These are phyloP conservation scores for Lycocorax pyrrhopterus DNA, from an alignment of 2,113 vertebrate species.

Conservation along the genomic window DNA sequence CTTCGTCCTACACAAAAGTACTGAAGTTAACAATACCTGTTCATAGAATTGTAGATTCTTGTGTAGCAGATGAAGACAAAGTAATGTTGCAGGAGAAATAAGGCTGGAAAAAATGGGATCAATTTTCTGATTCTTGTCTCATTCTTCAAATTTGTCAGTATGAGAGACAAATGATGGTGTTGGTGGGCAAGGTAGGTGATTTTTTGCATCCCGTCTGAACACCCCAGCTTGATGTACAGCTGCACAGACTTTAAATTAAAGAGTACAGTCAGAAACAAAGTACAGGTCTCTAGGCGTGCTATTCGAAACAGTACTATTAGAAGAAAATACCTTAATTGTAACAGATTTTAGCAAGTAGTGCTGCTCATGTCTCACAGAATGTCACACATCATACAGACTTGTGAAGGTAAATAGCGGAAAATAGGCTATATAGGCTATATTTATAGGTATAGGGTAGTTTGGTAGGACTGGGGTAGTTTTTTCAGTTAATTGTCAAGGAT, in stretches of 20 bases:
- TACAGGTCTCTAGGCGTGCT: background rate
- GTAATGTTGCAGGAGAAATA: background rate
- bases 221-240: background rate
- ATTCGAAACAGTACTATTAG: background rate
- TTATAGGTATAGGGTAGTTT: background rate
- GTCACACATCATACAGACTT: background rate
- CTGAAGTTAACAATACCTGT: background rate
- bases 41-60: fast-evolving
- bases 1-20: background rate
- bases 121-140: background rate
- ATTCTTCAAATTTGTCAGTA: background rate
- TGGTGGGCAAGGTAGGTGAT: background rate
- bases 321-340: background rate
- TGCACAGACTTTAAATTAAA: background rate
- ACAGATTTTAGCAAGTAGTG: background rate
- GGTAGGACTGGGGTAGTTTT: background rate
- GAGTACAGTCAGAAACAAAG: background rate
- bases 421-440: background rate
- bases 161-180: background rate
- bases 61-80: background rate
- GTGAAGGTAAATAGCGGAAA: background rate
- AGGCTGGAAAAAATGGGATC: background rate
- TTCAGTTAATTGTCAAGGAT: background rate
- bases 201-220: background rate
- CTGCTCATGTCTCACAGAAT: background rate